phyloP scores from a whole-genome alignment of 2,888 invertebrate genomes.

The Erynnis tages region DNA sequence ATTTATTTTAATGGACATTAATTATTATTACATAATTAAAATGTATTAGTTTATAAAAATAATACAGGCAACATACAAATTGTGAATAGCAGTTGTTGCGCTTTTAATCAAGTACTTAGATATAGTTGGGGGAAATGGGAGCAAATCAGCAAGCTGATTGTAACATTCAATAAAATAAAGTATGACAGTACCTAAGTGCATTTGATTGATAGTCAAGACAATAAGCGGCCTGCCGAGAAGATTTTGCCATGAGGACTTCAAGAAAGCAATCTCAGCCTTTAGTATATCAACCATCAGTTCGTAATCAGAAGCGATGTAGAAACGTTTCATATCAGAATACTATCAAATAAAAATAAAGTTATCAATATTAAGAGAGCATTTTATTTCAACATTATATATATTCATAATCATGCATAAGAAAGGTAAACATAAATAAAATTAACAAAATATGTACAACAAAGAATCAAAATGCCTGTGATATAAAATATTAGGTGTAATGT shows the following conservation, averaged over 20 bases:
- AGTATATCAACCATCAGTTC: conserved; percentile 98
- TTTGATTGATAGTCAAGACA: conserved; percentile 93
- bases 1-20: too few relatives aligned
- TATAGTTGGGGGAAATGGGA: conserved; percentile 25
- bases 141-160: conserved; percentile 50
- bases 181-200: conserved; percentile 90
- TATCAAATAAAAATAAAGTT: conserved; percentile 70
- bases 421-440: background rate
- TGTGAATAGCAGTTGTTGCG: background rate
- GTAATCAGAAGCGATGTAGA: conserved; percentile 99
- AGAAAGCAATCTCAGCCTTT: conserved; percentile 98
- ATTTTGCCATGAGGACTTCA: conserved; percentile 99
- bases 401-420: background rate
- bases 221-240: conserved; percentile 98
- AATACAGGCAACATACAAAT: background rate
- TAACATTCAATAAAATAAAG: conserved; percentile 42
- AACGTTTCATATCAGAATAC: conserved; percentile 98
- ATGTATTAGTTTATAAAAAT: too few relatives aligned
- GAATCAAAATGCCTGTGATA: too few relatives aligned
- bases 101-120: background rate
- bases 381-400: background rate
- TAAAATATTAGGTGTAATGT: too few relatives aligned
- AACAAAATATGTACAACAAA: too few relatives aligned
- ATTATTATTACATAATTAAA: conserved; percentile 1
- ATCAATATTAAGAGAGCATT: background rate